Conservation (phyloP, 2,113 vertebrate genomes). For the Heterotis niloticus region DNA sequence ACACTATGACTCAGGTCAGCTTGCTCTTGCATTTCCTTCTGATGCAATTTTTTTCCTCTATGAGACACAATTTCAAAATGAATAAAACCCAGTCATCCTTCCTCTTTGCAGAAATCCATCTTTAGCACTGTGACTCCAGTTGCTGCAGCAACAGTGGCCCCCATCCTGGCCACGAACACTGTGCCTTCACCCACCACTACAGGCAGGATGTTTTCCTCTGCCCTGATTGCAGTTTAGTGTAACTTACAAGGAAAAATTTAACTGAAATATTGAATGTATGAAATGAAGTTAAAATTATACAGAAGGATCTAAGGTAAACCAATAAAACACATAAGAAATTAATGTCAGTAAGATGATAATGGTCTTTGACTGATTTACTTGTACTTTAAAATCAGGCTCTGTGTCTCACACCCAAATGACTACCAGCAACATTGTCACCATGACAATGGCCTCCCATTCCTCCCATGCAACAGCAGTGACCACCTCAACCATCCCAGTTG, state of each 20-base stretch:
- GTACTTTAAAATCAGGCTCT: constrained; percentile 63
- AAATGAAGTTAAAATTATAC: background rate
- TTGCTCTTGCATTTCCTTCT: background rate
- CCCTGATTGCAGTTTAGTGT: background rate
- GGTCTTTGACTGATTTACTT: background rate
- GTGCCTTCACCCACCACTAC: constrained; percentile 85
- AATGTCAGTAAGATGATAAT: too few relatives aligned
- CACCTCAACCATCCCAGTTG: constrained; percentile 92
- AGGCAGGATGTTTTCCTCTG: constrained; percentile 52
- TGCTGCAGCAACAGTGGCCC: constrained; percentile 93
- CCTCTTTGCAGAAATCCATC: constrained; percentile 79
- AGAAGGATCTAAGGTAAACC: background rate
- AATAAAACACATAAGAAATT: background rate
- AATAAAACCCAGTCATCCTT: background rate
- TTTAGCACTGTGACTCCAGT: constrained; percentile 93
- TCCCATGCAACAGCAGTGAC: constrained; percentile 93
- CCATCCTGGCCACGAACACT: constrained; percentile 90
- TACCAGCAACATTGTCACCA: constrained; percentile 88
- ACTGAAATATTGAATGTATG: background rate
- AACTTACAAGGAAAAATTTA: too few relatives aligned
- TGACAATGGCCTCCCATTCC: constrained; percentile 96
- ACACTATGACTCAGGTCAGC: constrained; percentile 85
- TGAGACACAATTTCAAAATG: background rate
- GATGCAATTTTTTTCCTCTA: background rate
- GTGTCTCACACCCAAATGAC: constrained; percentile 87